Percentiles rank a stretch among this genome's conserved stretches.
These are phyloP conservation scores for Epiblema foenella DNA, from an alignment of 2,888 invertebrate genomes.

Conservation along the genomic window DNA sequence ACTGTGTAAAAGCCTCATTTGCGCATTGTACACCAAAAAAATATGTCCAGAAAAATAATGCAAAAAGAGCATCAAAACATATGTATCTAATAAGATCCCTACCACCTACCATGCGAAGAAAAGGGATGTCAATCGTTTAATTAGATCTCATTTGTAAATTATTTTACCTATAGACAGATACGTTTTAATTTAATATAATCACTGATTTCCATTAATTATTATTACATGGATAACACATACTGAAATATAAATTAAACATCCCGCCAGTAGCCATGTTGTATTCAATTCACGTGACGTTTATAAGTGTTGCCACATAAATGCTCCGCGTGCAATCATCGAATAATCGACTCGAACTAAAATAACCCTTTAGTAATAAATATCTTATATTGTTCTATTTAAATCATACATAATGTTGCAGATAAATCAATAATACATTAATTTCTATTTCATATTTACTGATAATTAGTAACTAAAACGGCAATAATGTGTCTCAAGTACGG, in stretches of 20 bases:
- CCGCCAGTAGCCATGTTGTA: conserved; percentile 26
- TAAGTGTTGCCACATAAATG: conserved; percentile 34
- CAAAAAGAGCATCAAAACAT: too few relatives aligned
- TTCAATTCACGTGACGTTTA: conserved; percentile 38
- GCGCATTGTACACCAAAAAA: too few relatives aligned
- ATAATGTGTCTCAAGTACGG: conserved; percentile 13
- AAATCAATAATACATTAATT: background rate
- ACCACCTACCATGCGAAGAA: too few relatives aligned
- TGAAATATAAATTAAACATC: conserved; percentile 2
- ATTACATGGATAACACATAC: background rate
- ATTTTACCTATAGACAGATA: too few relatives aligned
- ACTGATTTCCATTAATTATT: too few relatives aligned
- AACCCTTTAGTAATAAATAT: background rate
- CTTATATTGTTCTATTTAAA: too few relatives aligned
- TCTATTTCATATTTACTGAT: background rate
- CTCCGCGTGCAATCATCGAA: background rate
- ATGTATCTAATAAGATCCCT: too few relatives aligned
- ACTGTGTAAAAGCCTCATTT: too few relatives aligned
- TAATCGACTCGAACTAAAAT: conserved; percentile 1
- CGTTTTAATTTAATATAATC: too few relatives aligned
- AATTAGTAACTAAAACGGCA: conserved; percentile 23
- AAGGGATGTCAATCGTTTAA: too few relatives aligned
- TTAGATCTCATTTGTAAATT: too few relatives aligned
- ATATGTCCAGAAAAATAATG: too few relatives aligned
- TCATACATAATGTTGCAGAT: background rate